These are phyloP conservation scores for Melanocharis versteri DNA, from an alignment of 2,113 vertebrate genomes.

Conservation along the genomic window DNA sequence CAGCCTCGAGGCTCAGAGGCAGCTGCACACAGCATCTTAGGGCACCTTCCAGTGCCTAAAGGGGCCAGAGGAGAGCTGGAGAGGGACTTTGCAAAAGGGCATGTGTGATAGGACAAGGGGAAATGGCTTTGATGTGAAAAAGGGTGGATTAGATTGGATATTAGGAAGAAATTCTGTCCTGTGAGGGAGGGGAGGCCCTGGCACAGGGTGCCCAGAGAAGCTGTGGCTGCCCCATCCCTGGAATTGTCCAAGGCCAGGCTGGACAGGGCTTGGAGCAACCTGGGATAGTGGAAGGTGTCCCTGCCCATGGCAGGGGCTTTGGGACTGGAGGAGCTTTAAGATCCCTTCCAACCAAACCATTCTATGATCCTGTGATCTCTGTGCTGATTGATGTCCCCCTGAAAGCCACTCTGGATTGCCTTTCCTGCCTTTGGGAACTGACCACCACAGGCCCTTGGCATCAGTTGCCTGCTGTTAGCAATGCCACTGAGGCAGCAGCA, in stretches of 20 bases:
- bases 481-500: not conserved
- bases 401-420: not conserved
- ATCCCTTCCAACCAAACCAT: not conserved
- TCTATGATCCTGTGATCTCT: not conserved
- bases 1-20: not conserved
- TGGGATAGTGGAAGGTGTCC: not conserved
- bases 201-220: not conserved
- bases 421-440: not conserved
- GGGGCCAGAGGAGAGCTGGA: not conserved
- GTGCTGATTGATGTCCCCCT: rapidly evolving
- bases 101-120: not conserved
- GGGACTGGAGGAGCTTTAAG: not conserved
- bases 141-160: not conserved
- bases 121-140: not conserved
- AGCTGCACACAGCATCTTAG: rapidly evolving
- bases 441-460: not conserved
- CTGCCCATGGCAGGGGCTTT: not conserved
- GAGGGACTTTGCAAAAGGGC: not conserved
- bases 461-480: not conserved
- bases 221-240: not conserved
- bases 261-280: not conserved
- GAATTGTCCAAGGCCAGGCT: too few species aligned
- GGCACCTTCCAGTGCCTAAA: not conserved
- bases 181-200: not conserved
- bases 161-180: not conserved